A percentile compares a stretch with the other conserved stretches of the same genome.
phyloP scores from a whole-genome alignment of 2,888 invertebrate genomes.

The Gandaritis pyraliata region DNA sequence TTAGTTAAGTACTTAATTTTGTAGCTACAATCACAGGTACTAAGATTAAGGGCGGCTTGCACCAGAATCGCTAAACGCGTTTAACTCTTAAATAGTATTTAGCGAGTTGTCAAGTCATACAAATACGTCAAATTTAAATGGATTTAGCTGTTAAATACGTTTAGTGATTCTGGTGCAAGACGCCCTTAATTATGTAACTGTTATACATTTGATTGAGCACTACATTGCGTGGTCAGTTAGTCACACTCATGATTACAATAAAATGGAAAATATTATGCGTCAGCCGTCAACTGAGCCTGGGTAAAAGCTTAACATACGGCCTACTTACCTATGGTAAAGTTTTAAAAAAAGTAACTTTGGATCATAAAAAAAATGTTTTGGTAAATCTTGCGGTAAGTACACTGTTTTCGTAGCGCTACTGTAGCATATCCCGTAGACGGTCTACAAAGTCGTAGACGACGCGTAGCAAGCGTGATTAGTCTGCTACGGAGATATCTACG shows the following conservation, averaged over 20 bases:
- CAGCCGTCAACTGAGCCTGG: slow-evolving; percentile 14
- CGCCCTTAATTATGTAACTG: slow-evolving; percentile 23
- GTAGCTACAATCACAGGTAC: background rate
- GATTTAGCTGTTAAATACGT: too few species aligned
- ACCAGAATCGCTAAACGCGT: too few species aligned
- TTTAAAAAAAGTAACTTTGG: too few species aligned
- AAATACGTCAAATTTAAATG: too few species aligned
- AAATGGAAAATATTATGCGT: slow-evolving; percentile 30
- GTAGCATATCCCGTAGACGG: slow-evolving; percentile 15
- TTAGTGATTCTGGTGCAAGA: too few species aligned
- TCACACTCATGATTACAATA: slow-evolving; percentile 23
- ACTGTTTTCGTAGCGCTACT: slow-evolving; percentile 7
- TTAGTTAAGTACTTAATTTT: too few species aligned
- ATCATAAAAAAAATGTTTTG: background rate
- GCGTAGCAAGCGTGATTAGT: slow-evolving; percentile 8
- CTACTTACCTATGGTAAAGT: too few species aligned
- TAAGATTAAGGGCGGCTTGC: too few species aligned
- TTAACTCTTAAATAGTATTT: too few species aligned
- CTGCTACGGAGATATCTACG: background rate
- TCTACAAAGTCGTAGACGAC: slow-evolving; percentile 17
- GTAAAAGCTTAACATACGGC: background rate
- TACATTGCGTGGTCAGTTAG: slow-evolving; percentile 31
- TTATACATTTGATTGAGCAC: slow-evolving; percentile 35
- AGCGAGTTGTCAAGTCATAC: too few species aligned
- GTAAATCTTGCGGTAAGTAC: background rate